Evolutionary conservation across 2,797 vertebrate species (phyloP).

Genomic region (Enteromius paludinosus): DNA sequence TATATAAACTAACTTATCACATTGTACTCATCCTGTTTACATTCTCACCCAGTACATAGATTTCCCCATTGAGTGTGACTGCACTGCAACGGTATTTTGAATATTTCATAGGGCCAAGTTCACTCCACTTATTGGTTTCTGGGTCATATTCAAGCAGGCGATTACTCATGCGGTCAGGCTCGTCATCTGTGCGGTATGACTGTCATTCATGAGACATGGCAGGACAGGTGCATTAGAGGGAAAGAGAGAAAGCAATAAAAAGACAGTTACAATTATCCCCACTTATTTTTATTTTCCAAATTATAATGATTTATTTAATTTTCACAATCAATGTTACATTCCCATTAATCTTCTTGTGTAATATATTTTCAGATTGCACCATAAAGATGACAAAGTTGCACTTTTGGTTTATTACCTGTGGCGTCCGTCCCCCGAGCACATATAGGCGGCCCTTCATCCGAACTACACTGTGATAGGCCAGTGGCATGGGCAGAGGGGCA

Average conservation of each 20-base stretch:
- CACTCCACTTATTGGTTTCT: slow-evolving; percentile 88
- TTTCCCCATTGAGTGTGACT: slow-evolving; percentile 87
- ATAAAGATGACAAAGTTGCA: background rate
- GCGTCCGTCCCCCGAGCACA: slow-evolving; percentile 93
- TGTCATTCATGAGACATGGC: slow-evolving; percentile 65
- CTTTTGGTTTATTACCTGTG: slow-evolving; percentile 83
- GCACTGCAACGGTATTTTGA: slow-evolving; percentile 95
- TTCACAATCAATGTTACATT: background rate
- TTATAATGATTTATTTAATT: background rate
- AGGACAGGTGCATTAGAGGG: slow-evolving; percentile 65
- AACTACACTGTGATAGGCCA: slow-evolving; percentile 88
- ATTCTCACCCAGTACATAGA: slow-evolving; percentile 92
- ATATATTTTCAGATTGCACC: slow-evolving; percentile 1
- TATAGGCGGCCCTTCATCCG: slow-evolving; percentile 87
- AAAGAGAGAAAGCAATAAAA: slow-evolving; percentile 38
- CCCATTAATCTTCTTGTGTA: background rate
- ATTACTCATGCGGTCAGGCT: slow-evolving; percentile 95
- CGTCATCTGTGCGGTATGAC: slow-evolving; percentile 89
- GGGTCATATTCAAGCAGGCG: slow-evolving; percentile 89
- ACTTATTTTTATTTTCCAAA: background rate
- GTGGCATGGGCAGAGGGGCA: slow-evolving; percentile 86
- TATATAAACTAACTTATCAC: background rate
- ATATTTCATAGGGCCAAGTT: slow-evolving; percentile 88
- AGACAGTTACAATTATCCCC: slow-evolving; percentile 21
- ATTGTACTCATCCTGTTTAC: slow-evolving; percentile 1